phyloP scores from a whole-genome alignment of 53 echinoderm and acorn worm species.

The Pentamera pediparva region DNA sequence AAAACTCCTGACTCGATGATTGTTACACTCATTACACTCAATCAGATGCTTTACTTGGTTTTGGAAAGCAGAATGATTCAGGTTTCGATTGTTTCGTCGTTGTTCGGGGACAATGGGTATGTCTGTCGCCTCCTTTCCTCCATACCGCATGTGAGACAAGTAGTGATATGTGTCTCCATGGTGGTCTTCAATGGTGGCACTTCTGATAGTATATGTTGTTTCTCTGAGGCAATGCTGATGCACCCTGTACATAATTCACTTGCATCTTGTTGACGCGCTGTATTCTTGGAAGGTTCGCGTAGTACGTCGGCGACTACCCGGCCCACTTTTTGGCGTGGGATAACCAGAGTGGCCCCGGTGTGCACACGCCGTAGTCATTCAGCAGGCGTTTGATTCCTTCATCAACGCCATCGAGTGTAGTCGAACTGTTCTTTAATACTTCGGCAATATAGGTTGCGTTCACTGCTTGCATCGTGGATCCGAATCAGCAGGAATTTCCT shows the following conservation, averaged over 20 bases:
- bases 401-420: neutral
- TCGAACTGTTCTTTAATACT: neutral
- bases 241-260: neutral
- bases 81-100: too few species aligned
- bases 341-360: neutral
- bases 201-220: neutral
- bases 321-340: neutral
- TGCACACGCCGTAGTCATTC: neutral
- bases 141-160: neutral
- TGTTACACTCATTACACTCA: too few species aligned
- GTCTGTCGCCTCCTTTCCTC: neutral
- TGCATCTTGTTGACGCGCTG: neutral
- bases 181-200: neutral
- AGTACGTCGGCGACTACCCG: neutral
- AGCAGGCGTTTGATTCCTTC: neutral
- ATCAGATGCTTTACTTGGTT: too few species aligned
- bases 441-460: neutral
- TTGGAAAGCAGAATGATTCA: too few species aligned
- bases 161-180: neutral
- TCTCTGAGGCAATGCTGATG: neutral
- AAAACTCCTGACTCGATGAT: too few species aligned
- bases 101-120: neutral
- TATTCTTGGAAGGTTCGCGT: neutral
- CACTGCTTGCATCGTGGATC: neutral
- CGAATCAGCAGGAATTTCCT: too few species aligned